These are phyloP conservation scores for Stenodera caucasica DNA, from an alignment of 2,888 invertebrate species.

Conservation along the genomic window DNA sequence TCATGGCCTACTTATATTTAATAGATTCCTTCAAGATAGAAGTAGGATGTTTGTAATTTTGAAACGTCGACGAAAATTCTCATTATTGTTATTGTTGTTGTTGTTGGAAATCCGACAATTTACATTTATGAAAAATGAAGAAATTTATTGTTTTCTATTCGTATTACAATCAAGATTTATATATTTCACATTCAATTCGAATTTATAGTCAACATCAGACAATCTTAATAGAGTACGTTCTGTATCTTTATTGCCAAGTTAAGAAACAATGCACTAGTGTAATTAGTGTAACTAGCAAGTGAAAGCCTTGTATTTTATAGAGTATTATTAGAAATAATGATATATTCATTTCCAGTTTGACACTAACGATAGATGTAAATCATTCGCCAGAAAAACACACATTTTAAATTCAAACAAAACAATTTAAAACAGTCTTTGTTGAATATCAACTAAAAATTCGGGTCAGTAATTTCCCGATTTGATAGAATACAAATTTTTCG, in stretches of 20 bases:
- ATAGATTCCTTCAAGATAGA: constrained; percentile 18
- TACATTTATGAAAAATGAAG: neutral
- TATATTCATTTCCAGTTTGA: constrained; percentile 2
- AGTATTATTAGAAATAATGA: constrained; percentile 4
- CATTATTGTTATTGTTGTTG: constrained; percentile 3
- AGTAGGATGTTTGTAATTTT: constrained; percentile 5
- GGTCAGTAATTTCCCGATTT: neutral
- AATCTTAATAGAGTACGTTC: neutral
- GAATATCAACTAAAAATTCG: neutral
- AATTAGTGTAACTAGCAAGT: constrained; percentile 1
- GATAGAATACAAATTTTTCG: neutral
- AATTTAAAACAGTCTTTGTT: neutral
- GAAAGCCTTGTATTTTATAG: neutral
- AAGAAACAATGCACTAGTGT: neutral
- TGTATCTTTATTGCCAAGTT: constrained; percentile 3
- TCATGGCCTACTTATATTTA: constrained; percentile 23
- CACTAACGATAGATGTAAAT: constrained; percentile 2
- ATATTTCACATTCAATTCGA: neutral
- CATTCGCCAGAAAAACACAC: neutral
- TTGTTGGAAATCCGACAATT: neutral
- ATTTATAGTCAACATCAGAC: neutral
- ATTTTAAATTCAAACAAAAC: neutral
- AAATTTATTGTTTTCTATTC: no score
- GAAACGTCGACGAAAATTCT: neutral
- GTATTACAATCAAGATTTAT: neutral